These are phyloP conservation scores for Exephanes ischioxanthus DNA, from an alignment of 2,888 invertebrate genomes.

Conservation along the genomic window DNA sequence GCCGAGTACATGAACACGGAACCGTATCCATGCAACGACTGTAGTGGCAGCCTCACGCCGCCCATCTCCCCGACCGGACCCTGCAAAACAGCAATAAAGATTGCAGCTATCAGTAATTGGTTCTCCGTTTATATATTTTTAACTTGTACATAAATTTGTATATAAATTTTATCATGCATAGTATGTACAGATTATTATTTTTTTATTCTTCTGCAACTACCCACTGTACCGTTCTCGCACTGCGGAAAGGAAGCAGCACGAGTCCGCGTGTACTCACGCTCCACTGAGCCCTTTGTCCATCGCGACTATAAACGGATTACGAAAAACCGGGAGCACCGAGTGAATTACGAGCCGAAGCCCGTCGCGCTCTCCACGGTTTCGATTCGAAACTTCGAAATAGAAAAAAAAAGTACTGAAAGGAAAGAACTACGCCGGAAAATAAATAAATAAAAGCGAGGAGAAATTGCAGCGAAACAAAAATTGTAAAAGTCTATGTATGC, in stretches of 20 bases:
- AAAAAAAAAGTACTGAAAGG: constrained; percentile 21
- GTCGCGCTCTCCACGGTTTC: neutral
- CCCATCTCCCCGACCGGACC: constrained; percentile 84
- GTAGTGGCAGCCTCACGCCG: constrained; percentile 83
- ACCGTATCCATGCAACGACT: constrained; percentile 84
- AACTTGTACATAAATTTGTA: neutral
- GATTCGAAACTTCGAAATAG: constrained; percentile 26
- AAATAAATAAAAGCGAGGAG: constrained; percentile 14
- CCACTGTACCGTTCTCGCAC: constrained; percentile 15
- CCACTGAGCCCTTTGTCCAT: constrained; percentile 53
- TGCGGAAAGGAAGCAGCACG: constrained; percentile 37
- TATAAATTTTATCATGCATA: neutral
- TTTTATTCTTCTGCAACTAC: neutral
- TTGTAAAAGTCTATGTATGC: neutral
- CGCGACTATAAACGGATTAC: constrained; percentile 48
- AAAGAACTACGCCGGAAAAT: neutral
- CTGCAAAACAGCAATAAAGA: constrained; percentile 74
- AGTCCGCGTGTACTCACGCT: constrained; percentile 39
- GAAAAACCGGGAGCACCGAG: constrained; percentile 49
- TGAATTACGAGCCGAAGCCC: constrained; percentile 36
- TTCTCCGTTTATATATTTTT: neutral
- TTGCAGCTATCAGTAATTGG: constrained; percentile 14
- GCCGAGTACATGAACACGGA: constrained; percentile 85
- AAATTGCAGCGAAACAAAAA: neutral
- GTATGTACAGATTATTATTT: neutral